Conservation (phyloP, 30 jellyfish, hydroid and myxozoan species). For the Aurelia sp. region DNA sequence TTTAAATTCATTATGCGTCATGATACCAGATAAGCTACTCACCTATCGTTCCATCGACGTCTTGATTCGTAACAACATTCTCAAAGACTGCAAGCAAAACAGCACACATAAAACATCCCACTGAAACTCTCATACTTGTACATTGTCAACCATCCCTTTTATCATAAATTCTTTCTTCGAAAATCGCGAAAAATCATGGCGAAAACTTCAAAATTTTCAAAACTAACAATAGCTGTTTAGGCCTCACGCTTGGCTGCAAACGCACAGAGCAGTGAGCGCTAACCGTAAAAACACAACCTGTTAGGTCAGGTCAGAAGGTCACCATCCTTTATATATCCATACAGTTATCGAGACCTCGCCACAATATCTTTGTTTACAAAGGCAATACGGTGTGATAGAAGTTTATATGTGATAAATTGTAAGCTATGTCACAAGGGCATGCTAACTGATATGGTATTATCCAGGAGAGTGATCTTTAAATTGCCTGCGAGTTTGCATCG, state of each 20-base stretch:
- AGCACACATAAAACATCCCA: constrained; percentile 25
- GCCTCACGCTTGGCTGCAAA: constrained; percentile 61
- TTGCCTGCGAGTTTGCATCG: too few species aligned
- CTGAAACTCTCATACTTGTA: constrained; percentile 34
- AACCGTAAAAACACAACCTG: constrained; percentile 50
- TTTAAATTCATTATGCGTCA: too few species aligned
- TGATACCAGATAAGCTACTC: not conserved
- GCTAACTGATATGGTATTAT: too few species aligned
- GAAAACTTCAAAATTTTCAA: not conserved
- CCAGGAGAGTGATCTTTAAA: too few species aligned
- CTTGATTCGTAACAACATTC: constrained; percentile 9
- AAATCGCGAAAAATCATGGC: constrained; percentile 4
- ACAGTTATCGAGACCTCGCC: too few species aligned
- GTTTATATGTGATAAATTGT: not conserved
- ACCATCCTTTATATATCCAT: constrained; percentile 34
- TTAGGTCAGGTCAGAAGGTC: constrained; percentile 69
- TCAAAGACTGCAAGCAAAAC: constrained; percentile 7
- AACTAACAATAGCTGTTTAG: constrained; percentile 12
- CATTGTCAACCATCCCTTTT: constrained; percentile 20
- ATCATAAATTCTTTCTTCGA: not conserved
- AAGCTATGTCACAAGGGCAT: not conserved
- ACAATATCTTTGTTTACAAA: not conserved
- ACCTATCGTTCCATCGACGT: constrained; percentile 76
- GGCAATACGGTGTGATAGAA: not conserved
- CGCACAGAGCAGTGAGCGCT: constrained; percentile 46